These are phyloP conservation scores for Pangasius djambal DNA, from an alignment of 2,797 vertebrate species.

Conservation along the genomic window DNA sequence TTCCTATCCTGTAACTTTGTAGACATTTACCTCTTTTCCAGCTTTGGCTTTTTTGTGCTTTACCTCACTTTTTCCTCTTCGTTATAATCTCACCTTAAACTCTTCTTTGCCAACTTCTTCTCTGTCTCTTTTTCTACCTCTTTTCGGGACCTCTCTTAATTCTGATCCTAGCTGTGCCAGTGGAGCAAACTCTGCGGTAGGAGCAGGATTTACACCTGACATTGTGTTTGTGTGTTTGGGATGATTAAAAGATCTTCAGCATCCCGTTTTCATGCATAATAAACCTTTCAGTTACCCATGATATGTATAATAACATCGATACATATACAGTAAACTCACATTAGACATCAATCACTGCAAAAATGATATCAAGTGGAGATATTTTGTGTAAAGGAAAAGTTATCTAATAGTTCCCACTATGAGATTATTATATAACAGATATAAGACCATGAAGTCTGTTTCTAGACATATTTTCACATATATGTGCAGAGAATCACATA, in stretches of 20 bases:
- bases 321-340: neutral
- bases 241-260: neutral
- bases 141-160: slow-evolving; percentile 59
- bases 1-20: slow-evolving; percentile 2
- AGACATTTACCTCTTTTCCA: slow-evolving; percentile 27
- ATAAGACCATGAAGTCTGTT: neutral
- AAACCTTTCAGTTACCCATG: neutral
- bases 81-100: slow-evolving; percentile 11
- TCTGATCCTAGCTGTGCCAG: slow-evolving; percentile 70
- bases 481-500: too few relatives aligned
- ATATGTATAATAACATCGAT: neutral
- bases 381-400: neutral
- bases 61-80: slow-evolving; percentile 24
- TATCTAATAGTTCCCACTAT: neutral
- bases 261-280: neutral
- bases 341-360: neutral
- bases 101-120: slow-evolving; percentile 17
- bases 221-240: slow-evolving; percentile 41
- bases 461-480: neutral
- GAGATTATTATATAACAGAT: neutral
- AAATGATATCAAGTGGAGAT: neutral
- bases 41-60: slow-evolving; percentile 27
- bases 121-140: slow-evolving; percentile 35
- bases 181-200: slow-evolving; percentile 79
- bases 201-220: slow-evolving; percentile 66